Evolutionary conservation across 2,113 vertebrate genomes (phyloP), one percentile per base, ranked within the genome.

Genomic region (Drymodes brunneopygia): DNA sequence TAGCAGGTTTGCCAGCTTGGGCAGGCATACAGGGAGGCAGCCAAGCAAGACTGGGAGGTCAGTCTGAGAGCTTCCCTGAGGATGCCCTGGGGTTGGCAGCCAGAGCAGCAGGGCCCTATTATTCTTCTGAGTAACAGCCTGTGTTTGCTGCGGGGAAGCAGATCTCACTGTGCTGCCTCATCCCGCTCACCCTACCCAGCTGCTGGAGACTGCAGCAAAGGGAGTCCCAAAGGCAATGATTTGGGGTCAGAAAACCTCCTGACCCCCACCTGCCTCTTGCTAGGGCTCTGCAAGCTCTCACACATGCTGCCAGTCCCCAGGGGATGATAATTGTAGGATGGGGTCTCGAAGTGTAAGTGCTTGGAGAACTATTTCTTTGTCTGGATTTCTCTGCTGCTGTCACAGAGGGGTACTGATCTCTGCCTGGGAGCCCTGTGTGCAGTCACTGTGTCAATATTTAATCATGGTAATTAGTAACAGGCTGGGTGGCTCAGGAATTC

Each of bases 381-480:
- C 56, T 78, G 51, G 42, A 31, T 95, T 82, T 94, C 61, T 78
- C 44, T 67, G 75, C 86, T 57, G 73, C 78, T 0, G 0, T 56
- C 51, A 38, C 6, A 1, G 70, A 82, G 62, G 35, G 56, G 47
- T 45, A 35, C 81, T 27, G 81, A 66, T 61, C 64, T 77, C 81
- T 91, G 93, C 77, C 88, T 67, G 66, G 70, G 81, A 96, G 93
- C 87, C 24, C 90, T 75, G 69, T 81, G 90, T 90, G 92, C 90
- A 89, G 65, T 60, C 69, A 78, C 87, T 86, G 77, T 95, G 95
- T 96, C 93, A 96, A 96, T 96, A 97, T 96, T 95, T 95, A 87
- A 95, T 94, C 85, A 90, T 25, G 57, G 78, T 84, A 94, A 96
- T 96, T 93, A 94, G 94, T 89, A 94, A 92, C 81, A 91, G 96